Evolutionary conservation across 2,888 invertebrate genomes (phyloP).

Genomic region (Allacma fusca): DNA sequence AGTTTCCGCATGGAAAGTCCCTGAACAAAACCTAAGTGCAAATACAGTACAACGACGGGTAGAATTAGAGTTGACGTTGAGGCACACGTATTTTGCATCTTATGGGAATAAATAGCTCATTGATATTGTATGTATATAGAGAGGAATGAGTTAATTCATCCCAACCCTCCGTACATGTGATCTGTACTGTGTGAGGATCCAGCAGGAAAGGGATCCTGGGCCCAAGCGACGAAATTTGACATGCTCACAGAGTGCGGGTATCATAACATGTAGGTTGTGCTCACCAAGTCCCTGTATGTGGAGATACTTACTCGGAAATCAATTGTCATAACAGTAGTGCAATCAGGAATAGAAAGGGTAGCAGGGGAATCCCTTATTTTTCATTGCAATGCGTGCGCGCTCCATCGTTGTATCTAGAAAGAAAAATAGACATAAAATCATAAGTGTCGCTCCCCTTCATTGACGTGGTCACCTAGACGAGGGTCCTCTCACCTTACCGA

Average conservation of each 20-base stretch:
- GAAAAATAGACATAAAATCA: slow-evolving; percentile 18
- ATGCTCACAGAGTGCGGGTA: slow-evolving; percentile 10
- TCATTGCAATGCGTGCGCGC: not conserved
- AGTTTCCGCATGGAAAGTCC: not conserved
- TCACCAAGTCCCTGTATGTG: not conserved
- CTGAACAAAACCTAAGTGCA: slow-evolving; percentile 9
- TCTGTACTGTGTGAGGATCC: not conserved
- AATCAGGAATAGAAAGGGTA: slow-evolving; percentile 43
- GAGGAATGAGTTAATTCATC: slow-evolving; percentile 28
- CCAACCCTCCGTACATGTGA: too few species aligned
- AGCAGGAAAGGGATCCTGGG: not conserved
- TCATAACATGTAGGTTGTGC: too few species aligned
- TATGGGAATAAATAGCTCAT: slow-evolving; percentile 26
- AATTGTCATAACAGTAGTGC: slow-evolving; percentile 41
- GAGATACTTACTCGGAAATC: slow-evolving; percentile 29
- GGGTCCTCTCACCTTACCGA: slow-evolving; percentile 45
- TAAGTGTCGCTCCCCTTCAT: slow-evolving; percentile 46
- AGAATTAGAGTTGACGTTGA: slow-evolving; percentile 12
- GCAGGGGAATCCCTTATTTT: slow-evolving; percentile 32
- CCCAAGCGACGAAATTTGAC: slow-evolving; percentile 4
- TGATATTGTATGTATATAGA: not conserved
- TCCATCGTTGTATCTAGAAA: not conserved
- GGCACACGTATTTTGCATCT: slow-evolving; percentile 40
- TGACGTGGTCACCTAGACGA: slow-evolving; percentile 47
- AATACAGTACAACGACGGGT: not conserved